Percentiles rank a stretch among this genome's conserved stretches.
These are phyloP conservation scores for Bruchidius siliquastri DNA, from an alignment of 2,888 invertebrate species.

Conservation along the genomic window DNA sequence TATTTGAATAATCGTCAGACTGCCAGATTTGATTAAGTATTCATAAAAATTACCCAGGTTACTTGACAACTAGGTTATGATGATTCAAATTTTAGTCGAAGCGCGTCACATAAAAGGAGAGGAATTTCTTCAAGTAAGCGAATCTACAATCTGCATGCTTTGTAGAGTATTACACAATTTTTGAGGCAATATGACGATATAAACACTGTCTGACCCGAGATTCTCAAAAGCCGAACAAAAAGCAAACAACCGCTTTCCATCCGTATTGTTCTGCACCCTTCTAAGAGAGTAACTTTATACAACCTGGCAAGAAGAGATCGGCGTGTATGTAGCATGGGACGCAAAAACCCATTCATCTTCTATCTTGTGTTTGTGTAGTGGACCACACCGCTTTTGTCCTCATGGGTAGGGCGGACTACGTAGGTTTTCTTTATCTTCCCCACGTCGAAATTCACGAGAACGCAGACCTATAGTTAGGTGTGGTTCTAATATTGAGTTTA, in stretches of 20 bases:
- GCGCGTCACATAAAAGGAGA: too few species aligned
- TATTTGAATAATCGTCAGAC: too few species aligned
- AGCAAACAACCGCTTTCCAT: neutral
- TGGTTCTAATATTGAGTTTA: neutral
- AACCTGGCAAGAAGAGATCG: conserved; percentile 1
- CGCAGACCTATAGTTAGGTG: neutral
- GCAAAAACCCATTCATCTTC: conserved; percentile 42
- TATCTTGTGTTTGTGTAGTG: conserved; percentile 45
- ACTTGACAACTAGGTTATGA: too few species aligned
- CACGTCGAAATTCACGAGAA: neutral
- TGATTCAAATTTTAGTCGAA: too few species aligned
- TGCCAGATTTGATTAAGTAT: too few species aligned
- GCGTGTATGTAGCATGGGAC: conserved; percentile 29
- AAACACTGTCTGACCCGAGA: too few species aligned
- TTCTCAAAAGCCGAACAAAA: neutral
- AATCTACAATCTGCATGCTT: too few species aligned
- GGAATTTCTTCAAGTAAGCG: too few species aligned
- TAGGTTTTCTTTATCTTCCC: neutral
- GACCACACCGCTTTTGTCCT: conserved; percentile 43
- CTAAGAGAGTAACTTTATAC: neutral
- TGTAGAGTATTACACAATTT: too few species aligned
- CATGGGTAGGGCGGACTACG: conserved; percentile 6
- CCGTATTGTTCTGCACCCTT: neutral
- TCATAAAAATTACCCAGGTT: too few species aligned
- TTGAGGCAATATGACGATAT: too few species aligned